Evolutionary conservation across 2,797 vertebrate genomes (phyloP), one percentile per base, ranked within the genome.

Genomic region (Macroramphosus scolopax): DNA sequence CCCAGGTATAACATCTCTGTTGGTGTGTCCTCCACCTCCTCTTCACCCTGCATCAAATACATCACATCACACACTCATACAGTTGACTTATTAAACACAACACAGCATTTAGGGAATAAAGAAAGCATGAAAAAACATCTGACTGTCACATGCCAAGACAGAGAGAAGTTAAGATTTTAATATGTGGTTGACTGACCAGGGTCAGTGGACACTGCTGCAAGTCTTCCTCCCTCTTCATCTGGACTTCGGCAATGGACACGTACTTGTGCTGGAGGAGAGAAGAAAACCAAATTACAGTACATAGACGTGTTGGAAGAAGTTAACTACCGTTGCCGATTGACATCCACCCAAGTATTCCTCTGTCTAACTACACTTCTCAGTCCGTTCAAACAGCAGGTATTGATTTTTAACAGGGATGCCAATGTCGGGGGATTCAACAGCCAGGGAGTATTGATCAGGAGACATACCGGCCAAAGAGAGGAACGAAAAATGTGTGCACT

Each of bases 1-100:
- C 96, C 97, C 83, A 97, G 96, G 81, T 98, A 99, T 26, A 99
- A 90, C 53, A 96, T 90, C 84, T 99, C 96, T 0, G 89, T 92
- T 26, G 94, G 86, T 8, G 91, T 92, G 83, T 94, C 89, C 29
- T 97, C 94, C 48, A 99, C 91, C 14, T 97, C 93, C 53, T 99
- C 97, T 83, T 98, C 97, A 25, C 95, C 95, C 96, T 91, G 30
- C 7, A 38, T 14, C 52, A 65, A 16, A 29, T 0, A 39, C 2
- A 45, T n/a, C 7, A 32, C 22, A 41, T n/a, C n/a, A n/a, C n/a
- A n/a, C n/a, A 3, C 6, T 3, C 6, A n/a, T n/a, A n/a, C n/a
- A n/a, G n/a, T n/a, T n/a, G n/a, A n/a, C n/a, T n/a, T n/a, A n/a
- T n/a, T n/a, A n/a, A n/a, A n/a, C n/a, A n/a, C n/a, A n/a, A n/a